These are phyloP conservation scores for Drosophila kambysellisi DNA, from an alignment of 2,888 invertebrate genomes.

Conservation along the genomic window DNA sequence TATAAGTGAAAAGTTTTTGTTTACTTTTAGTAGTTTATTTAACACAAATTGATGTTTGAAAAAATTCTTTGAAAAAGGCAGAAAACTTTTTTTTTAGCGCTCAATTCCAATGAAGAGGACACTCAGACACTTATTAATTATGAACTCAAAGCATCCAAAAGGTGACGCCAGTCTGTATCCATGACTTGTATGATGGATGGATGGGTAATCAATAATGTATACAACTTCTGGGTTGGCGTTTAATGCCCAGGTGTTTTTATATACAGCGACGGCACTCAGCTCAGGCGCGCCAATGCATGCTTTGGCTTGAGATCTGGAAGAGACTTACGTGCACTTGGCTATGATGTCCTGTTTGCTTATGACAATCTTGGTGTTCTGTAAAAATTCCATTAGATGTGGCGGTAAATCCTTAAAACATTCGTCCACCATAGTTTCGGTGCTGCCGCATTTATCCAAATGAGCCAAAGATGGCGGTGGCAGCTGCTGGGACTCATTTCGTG, in stretches of 20 bases:
- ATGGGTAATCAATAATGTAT: conserved; percentile 43
- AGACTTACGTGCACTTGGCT: conserved; percentile 84
- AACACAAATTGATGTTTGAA: neutral
- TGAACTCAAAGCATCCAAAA: conserved; percentile 4
- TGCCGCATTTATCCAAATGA: conserved; percentile 75
- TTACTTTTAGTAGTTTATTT: conserved; percentile 9
- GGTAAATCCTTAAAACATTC: conserved; percentile 84
- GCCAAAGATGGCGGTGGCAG: conserved; percentile 26
- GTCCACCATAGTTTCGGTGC: conserved; percentile 81
- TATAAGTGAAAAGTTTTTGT: conserved; percentile 8
- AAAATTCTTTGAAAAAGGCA: conserved; percentile 14
- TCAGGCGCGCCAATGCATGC: conserved; percentile 6
- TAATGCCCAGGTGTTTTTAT: conserved; percentile 26
- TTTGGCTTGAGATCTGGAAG: neutral
- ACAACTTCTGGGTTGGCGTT: neutral
- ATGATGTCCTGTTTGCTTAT: conserved; percentile 82
- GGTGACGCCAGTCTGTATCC: neutral
- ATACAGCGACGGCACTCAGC: conserved; percentile 8
- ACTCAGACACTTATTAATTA: conserved; percentile 33
- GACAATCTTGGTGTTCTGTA: conserved; percentile 82
- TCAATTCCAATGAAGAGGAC: neutral
- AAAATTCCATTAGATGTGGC: conserved; percentile 82
- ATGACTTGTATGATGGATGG: conserved; percentile 7
- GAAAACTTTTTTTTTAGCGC: neutral
- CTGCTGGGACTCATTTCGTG: conserved; percentile 33